phyloP scores from a whole-genome alignment of 1,140 invertebrate genomes.

The Pteromalus puparum region DNA sequence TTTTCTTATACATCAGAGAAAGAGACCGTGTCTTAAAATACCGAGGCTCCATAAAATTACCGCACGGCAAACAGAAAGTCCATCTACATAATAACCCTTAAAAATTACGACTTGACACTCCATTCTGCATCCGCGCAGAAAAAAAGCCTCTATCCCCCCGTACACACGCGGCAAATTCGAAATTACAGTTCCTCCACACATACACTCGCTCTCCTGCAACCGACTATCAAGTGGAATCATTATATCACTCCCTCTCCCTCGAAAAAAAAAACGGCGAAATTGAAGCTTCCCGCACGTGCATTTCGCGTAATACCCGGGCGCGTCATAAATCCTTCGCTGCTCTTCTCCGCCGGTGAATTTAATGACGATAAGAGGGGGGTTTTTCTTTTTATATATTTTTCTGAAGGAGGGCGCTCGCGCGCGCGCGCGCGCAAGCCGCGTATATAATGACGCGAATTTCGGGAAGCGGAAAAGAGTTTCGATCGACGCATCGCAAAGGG shows the following conservation, averaged over 20 bases:
- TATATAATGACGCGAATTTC: neutral
- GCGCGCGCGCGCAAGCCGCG: neutral
- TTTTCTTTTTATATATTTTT: neutral
- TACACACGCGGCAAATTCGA: conserved; percentile 1
- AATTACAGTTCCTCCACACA: conserved; percentile 1
- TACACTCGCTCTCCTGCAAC: neutral
- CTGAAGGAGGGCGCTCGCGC: neutral
- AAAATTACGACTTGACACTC: conserved; percentile 26
- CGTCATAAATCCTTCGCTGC: neutral
- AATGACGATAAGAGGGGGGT: neutral
- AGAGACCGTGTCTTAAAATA: neutral
- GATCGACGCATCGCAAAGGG: neutral
- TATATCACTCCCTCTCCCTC: neutral
- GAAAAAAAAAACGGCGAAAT: conserved; percentile 4
- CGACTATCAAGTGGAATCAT: conserved; percentile 25
- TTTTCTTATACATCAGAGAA: neutral
- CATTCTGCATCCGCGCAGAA: neutral
- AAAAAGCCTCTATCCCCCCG: neutral
- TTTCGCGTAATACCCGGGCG: neutral
- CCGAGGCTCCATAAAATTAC: neutral
- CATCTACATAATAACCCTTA: conserved; percentile 11
- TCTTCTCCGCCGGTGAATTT: neutral
- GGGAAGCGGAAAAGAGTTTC: conserved; percentile 20
- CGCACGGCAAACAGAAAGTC: neutral
- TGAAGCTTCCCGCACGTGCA: neutral